phyloP scores from a whole-genome alignment of 2,888 invertebrate species.

The Dioctria linearis region DNA sequence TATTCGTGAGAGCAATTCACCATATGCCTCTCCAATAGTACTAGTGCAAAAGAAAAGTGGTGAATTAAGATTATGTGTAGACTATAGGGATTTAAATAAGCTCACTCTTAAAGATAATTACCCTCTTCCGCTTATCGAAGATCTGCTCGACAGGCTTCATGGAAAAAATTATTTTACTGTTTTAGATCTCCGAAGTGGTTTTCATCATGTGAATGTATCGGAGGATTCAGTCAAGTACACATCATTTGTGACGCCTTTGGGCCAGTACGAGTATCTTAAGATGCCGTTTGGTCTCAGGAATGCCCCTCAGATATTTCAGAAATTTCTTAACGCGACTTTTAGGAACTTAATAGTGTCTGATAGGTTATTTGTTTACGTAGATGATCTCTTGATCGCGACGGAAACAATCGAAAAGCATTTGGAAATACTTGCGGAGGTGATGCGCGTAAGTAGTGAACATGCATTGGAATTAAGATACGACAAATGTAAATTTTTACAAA shows the following conservation, averaged over 20 bases:
- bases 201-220: constrained; percentile 9
- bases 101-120: constrained; percentile 63
- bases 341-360: neutral
- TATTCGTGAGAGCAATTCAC: neutral
- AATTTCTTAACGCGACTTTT: neutral
- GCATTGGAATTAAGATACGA: constrained; percentile 8
- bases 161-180: constrained; percentile 31
- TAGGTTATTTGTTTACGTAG: neutral
- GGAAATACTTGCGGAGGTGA: neutral
- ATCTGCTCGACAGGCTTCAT: constrained; percentile 60
- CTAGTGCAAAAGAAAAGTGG: too few species aligned
- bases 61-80: constrained; percentile 61
- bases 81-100: constrained; percentile 62
- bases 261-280: constrained; percentile 20
- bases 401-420: constrained; percentile 8
- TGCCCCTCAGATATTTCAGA: constrained; percentile 9
- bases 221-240: neutral
- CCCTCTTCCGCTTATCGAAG: constrained; percentile 67
- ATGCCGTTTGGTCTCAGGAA: neutral
- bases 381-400: constrained; percentile 45
- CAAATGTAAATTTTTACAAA: constrained; percentile 9
- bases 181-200: neutral
- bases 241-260: neutral
- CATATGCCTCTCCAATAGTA: too few species aligned
- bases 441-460: neutral